Percentiles rank a stretch among this genome's conserved stretches.
Evolutionary conservation across 1,140 invertebrate genomes (phyloP).

Genomic region (Pinna nobilis): DNA sequence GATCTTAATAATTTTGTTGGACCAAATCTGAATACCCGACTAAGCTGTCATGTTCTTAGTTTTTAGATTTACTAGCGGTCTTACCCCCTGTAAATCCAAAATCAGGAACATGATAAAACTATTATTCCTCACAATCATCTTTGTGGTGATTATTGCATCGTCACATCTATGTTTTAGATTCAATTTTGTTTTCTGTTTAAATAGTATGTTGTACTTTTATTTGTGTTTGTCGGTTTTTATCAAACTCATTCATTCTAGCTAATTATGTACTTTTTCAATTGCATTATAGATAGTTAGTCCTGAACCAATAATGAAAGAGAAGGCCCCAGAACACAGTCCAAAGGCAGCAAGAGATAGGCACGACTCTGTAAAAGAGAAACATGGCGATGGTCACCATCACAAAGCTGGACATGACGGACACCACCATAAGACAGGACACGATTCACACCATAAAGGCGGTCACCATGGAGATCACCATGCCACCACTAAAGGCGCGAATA

Average conservation of each 20-base stretch:
- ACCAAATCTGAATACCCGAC: too few relatives aligned
- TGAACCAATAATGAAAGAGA: constrained; percentile 16
- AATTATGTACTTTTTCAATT: neutral
- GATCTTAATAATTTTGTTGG: too few relatives aligned
- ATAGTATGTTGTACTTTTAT: neutral
- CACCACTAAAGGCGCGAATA: constrained; percentile 19
- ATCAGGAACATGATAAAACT: too few relatives aligned
- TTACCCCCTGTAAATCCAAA: too few relatives aligned
- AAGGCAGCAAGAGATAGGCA: neutral
- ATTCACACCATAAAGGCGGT: constrained; percentile 1
- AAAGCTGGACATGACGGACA: neutral
- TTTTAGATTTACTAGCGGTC: too few relatives aligned
- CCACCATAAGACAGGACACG: constrained; percentile 8
- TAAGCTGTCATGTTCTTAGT: too few relatives aligned
- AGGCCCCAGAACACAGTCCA: neutral
- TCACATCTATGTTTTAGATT: too few relatives aligned
- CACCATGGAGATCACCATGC: constrained; percentile 12
- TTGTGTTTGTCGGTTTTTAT: neutral
- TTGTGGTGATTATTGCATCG: too few relatives aligned
- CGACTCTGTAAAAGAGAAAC: neutral
- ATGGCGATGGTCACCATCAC: neutral
- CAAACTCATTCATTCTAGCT: neutral
- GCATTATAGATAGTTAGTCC: neutral
- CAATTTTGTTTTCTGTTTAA: too few relatives aligned
- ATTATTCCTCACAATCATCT: too few relatives aligned